A percentile compares a stretch with the other conserved stretches of the same genome.
These are phyloP conservation scores for Acanthosepion esculentum DNA, from an alignment of 2,888 invertebrate genomes.

Conservation along the genomic window DNA sequence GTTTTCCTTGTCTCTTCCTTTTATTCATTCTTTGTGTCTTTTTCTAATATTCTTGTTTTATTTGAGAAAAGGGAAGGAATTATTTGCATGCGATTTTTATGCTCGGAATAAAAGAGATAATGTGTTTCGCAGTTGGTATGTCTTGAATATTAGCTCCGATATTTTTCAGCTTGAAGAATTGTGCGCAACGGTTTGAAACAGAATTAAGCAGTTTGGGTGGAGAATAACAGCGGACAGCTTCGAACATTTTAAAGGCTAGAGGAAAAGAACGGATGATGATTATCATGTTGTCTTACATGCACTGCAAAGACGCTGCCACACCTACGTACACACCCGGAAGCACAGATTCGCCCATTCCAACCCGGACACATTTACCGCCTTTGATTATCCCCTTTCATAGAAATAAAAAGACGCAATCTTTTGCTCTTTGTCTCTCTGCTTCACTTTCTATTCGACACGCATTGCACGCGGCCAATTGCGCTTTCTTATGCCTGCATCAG, in stretches of 20 bases:
- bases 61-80: not conserved
- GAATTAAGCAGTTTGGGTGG: not conserved
- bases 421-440: too few relatives aligned
- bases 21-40: not conserved
- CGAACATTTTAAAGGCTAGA: not conserved
- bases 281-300: too few relatives aligned
- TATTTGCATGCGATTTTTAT: not conserved
- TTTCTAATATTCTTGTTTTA: not conserved
- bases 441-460: too few relatives aligned
- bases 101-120: constrained; percentile 6
- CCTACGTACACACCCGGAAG: too few relatives aligned
- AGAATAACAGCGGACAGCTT: not conserved
- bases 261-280: too few relatives aligned
- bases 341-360: too few relatives aligned
- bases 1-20: not conserved
- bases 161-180: not conserved
- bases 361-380: too few relatives aligned
- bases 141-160: not conserved
- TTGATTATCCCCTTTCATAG: too few relatives aligned
- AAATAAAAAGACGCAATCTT: too few relatives aligned
- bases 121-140: not conserved
- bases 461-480: too few relatives aligned
- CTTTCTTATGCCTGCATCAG: too few relatives aligned
- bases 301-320: too few relatives aligned
- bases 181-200: constrained; percentile 4